Conservation (phyloP, 2,113 vertebrate genomes). For the Anthoscopus minutus region DNA sequence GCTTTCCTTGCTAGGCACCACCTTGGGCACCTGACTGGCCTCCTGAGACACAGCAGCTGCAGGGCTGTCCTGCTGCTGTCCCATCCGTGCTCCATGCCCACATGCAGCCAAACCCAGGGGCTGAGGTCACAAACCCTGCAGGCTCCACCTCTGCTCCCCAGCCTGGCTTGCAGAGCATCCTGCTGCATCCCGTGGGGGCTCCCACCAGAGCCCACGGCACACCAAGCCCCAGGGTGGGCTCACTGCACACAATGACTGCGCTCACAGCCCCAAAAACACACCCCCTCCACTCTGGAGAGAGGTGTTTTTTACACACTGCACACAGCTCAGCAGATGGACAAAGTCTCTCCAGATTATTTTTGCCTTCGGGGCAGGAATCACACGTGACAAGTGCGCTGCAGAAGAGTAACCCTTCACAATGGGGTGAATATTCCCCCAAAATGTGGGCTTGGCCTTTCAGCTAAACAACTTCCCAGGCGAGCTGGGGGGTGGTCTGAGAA, state of each 20-base stretch:
- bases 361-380: neutral
- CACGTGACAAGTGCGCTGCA: neutral
- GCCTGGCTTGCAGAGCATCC: neutral
- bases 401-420: neutral
- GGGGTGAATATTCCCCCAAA: neutral
- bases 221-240: neutral
- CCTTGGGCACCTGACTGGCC: no score
- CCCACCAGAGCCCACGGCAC: neutral
- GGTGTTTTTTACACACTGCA: neutral
- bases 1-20: neutral
- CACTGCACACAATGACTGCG: neutral
- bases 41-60: neutral
- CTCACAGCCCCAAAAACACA: neutral
- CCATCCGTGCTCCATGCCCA: fast-evolving
- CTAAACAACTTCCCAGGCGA: neutral
- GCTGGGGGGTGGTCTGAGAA: neutral
- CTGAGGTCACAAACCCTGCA: neutral
- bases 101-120: neutral
- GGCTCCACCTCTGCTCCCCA: neutral
- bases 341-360: neutral
- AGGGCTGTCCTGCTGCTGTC: neutral
- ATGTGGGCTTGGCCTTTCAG: neutral
- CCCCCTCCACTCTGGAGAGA: neutral
- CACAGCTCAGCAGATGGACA: neutral
- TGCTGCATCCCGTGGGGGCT: neutral